Conservation (phyloP, 2,797 vertebrate genomes). For the Aythya fuligula region DNA sequence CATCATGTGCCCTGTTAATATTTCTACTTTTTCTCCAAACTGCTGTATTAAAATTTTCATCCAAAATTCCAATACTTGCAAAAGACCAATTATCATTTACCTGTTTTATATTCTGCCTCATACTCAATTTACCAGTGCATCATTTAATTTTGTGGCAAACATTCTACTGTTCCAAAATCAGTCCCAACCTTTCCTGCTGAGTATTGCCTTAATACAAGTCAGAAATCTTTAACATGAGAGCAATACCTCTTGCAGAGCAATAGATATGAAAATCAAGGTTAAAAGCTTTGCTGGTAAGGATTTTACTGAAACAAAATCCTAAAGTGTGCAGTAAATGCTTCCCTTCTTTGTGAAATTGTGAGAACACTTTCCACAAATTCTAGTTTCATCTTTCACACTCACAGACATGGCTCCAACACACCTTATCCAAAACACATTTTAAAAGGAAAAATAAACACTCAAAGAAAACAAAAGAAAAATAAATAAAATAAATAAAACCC, state of each 20-base stretch:
- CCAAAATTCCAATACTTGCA: background rate
- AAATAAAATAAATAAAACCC: background rate
- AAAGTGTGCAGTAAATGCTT: fast-evolving
- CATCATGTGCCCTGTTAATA: background rate
- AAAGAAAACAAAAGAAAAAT: background rate
- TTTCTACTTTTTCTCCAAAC: background rate
- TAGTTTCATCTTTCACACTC: background rate
- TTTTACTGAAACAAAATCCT: background rate
- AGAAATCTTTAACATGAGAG: background rate
- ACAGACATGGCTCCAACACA: background rate
- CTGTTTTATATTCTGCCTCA: background rate
- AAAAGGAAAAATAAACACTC: background rate
- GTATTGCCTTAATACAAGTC: background rate
- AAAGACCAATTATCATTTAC: background rate
- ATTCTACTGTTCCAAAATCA: background rate
- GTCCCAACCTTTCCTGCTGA: background rate
- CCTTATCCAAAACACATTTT: background rate
- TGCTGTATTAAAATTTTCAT: background rate
- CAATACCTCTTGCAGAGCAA: background rate
- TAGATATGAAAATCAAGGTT: background rate
- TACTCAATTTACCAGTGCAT: background rate
- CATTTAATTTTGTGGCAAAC: background rate
- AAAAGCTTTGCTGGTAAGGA: background rate
- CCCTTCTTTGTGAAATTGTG: background rate
- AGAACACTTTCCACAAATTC: background rate